Base-by-base conservation (phyloP, 2,888 invertebrate species). In the Hartigia nigra region DNA sequence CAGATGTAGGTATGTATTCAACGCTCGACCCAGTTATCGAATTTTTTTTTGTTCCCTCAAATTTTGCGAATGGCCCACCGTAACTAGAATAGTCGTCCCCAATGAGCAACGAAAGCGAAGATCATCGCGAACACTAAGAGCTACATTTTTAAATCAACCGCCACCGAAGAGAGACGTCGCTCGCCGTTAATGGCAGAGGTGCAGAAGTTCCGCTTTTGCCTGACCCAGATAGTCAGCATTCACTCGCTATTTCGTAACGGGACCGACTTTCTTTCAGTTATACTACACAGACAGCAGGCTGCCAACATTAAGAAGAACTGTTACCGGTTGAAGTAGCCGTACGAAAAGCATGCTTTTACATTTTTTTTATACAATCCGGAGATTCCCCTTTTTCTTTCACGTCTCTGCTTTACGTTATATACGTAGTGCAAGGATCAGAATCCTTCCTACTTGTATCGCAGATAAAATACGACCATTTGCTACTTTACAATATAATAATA, bases 231-330 rank as follows among this genome's bases (percentile, higher is more conserved):
- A 86, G 87, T 83, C 89, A 84, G 88, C 90, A 90, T 90, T 90
- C 90, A 89, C 89, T 90, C 89, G 89, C 90, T 90, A 90, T 90
- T 90, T 90, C 90, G 90, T 90, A 90, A 90, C 90, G 90, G 90
- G 90, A 90, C 89, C 87, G 86, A 85, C 85, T 86, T 86, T 86
- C 86, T 85, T 86, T 86, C 83, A 83, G 86, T 85, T 84, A 81
- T 80, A 81, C 79, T 14, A 23, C 55, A 23, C 55, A 55, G 55
- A 55, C 55, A 55, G 55, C 23, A 9, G 23, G 55, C 78, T 70
- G 75, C 78, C 75, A 78, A 78, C 70, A 55, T 70, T 35, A 37
- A 70, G 69, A 37, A 70, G 69, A 31, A 70, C 82, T 80, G 77
- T 77, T 70, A 37, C 39, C 75, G 75, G 70, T 34, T 23, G 14